phyloP scores from a whole-genome alignment of 2,797 vertebrate genomes.

The Glossophaga mutica region DNA sequence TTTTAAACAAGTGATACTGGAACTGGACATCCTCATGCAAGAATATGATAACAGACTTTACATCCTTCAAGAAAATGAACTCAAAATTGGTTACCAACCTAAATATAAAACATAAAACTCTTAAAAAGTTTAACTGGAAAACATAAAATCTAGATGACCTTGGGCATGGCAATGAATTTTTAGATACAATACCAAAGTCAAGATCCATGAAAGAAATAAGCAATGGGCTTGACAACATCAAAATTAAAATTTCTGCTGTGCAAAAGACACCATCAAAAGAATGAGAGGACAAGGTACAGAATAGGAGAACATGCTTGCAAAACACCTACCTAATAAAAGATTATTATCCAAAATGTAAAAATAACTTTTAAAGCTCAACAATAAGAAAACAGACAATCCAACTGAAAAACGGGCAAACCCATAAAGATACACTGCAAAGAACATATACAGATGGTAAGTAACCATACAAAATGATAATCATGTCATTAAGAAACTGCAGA shows the following conservation, averaged over 20 bases:
- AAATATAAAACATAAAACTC: neutral
- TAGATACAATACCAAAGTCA: neutral
- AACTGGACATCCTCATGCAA: neutral
- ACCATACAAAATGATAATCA: neutral
- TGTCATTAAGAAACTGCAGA: neutral
- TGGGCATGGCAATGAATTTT: neutral
- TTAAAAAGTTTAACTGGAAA: neutral
- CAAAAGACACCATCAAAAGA: neutral
- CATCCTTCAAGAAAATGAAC: neutral
- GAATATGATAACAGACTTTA: neutral
- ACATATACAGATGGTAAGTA: neutral
- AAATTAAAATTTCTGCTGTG: neutral
- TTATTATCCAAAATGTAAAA: neutral
- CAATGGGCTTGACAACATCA: neutral
- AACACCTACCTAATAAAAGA: neutral
- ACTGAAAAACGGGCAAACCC: neutral
- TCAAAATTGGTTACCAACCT: neutral
- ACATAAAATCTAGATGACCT: neutral
- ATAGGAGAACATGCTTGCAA: neutral
- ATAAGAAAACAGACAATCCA: neutral
- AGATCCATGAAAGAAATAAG: neutral
- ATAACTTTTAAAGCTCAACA: neutral
- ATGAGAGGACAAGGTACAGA: neutral
- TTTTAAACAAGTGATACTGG: neutral
- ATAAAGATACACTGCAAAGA: neutral